Base-by-base conservation (phyloP, 2,888 invertebrate species). In the Anodontia alba region DNA sequence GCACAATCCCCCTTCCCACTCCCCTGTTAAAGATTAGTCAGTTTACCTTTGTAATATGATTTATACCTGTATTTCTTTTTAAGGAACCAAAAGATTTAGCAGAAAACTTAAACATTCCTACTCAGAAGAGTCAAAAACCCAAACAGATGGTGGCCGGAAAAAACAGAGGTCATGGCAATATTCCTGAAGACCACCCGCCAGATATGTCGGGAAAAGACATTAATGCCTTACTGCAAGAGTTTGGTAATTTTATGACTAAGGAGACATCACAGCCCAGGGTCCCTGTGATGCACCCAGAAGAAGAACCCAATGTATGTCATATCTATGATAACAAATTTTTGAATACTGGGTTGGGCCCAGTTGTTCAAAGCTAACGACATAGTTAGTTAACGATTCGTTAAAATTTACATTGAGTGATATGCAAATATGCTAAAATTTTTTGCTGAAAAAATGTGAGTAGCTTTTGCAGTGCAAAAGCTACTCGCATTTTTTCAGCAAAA, bases 221-320 rank as follows among this genome's bases (percentile, higher is more conserved):
- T 3, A 62, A 33, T 33, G 62, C 12, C 5, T 17, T 62, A 15
- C 20, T 62, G 17, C 7, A 31, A 17, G 33, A 62, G 62, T 62
- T 62, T 20, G 10, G 29, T 57, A 10, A 23, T 7, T 29, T 29
- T 10, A 62, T 29, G 33, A 17, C 62, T 33, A 23, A 54, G 26
- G 54, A 54, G 26, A 54, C 2, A 17, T 20, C 31, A 1, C 23
- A 62, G 10, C 12, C 62, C 17, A 31, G 81, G 33, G 78, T 78
- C 26, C 78, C 81, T 26, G 78, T 81, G n/a, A 81, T 81, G 81
- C 80, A 76, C 29, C 78, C 83, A 26, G 78, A 78, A 46, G 83
- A 76, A 46, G 43, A 54, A 20, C 33, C 62, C 1, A 62, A 31
- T 31, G 62, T 62, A 33, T 5, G 62, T 62, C 5, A 5, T 23